Evolutionary conservation across 2,888 invertebrate species (phyloP).

Genomic region (Rhamphomyia laevipes): DNA sequence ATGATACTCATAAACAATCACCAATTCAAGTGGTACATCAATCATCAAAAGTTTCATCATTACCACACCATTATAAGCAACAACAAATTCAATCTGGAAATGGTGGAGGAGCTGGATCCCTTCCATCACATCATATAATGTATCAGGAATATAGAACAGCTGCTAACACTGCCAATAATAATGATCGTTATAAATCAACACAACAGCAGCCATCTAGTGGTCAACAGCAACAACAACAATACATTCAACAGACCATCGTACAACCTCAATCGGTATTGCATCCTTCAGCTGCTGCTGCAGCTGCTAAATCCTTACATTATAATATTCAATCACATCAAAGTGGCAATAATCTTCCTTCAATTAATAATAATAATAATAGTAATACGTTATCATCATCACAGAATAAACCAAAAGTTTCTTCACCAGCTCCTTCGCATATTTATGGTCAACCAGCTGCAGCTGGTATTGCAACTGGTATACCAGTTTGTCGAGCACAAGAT

Average conservation of each 20-base stretch:
- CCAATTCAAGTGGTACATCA: conserved; percentile 12
- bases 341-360: conserved; percentile 2
- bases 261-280: conserved; percentile 26
- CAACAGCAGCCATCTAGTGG: conserved; percentile 20
- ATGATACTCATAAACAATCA: conserved; percentile 37
- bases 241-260: conserved; percentile 16
- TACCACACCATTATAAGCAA: conserved; percentile 1
- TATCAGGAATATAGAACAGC: conserved; percentile 25
- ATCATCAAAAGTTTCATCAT: conserved; percentile 10
- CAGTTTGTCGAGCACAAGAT: conserved; percentile 40
- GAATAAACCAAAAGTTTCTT: conserved; percentile 54
- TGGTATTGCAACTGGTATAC: conserved; percentile 46
- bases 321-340: conserved; percentile 10
- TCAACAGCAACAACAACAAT: conserved; percentile 7
- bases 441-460: conserved; percentile 28
- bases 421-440: conserved; percentile 52
- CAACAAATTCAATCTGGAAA: not conserved
- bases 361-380: conserved; percentile 3
- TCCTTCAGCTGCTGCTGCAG: not conserved
- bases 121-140: conserved; percentile 36
- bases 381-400: conserved; percentile 23
- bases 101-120: conserved; percentile 16
- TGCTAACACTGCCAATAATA: conserved; percentile 32
- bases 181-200: conserved; percentile 30
- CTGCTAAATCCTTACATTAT: conserved; percentile 25